phyloP scores from a whole-genome alignment of 2,113 vertebrate species.

The Chamaea fasciata region DNA sequence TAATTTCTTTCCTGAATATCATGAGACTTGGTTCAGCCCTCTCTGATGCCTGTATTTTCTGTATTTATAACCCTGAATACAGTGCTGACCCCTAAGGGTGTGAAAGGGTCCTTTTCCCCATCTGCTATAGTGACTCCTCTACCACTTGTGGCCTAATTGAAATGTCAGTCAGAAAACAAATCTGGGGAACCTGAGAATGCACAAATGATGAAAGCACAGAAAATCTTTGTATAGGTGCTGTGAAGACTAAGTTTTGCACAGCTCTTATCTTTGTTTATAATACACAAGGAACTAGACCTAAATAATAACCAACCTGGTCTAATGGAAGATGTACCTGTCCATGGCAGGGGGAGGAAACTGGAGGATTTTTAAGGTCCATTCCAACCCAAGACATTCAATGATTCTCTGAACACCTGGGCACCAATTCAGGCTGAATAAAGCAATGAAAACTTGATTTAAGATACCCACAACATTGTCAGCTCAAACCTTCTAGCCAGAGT shows the following conservation, averaged over 20 bases:
- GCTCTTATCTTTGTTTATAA: neutral
- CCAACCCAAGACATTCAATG: neutral
- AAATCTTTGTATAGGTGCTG: neutral
- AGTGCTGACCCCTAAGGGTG: neutral
- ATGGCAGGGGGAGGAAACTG: neutral
- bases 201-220: neutral
- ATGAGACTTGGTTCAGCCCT: neutral
- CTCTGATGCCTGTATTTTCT: neutral
- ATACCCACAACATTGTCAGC: neutral
- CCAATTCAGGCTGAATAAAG: neutral
- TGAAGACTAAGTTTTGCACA: neutral
- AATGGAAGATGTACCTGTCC: too few relatives aligned
- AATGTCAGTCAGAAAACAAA: neutral
- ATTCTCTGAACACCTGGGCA: neutral
- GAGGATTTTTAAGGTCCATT: neutral
- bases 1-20: neutral
- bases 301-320: neutral
- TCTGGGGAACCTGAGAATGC: neutral
- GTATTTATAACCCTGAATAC: neutral
- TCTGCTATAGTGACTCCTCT: neutral
- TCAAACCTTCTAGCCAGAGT: neutral
- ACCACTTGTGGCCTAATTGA: neutral
- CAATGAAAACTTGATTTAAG: neutral
- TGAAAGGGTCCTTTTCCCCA: neutral
- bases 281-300: neutral